These are phyloP conservation scores for Puffinus mauretanicus DNA, from an alignment of 2,113 vertebrate species.

Conservation along the genomic window DNA sequence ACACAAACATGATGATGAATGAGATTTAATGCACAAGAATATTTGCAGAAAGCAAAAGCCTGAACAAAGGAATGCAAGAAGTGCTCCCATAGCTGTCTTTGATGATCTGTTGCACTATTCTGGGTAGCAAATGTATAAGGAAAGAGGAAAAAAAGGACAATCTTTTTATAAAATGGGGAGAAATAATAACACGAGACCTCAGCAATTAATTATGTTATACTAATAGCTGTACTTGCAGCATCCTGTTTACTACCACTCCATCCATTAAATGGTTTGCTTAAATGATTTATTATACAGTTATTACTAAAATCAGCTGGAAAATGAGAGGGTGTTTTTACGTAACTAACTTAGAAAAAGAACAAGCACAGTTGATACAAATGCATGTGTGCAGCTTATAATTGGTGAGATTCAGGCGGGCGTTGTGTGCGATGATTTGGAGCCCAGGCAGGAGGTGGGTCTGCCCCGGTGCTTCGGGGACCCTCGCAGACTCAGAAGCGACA, in stretches of 20 bases:
- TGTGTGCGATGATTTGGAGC: neutral
- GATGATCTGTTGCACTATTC: neutral
- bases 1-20: slow-evolving; percentile 19
- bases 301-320: slow-evolving; percentile 18
- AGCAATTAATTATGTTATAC: neutral
- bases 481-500: neutral
- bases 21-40: slow-evolving; percentile 5
- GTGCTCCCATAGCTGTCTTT: neutral
- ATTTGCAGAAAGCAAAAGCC: slow-evolving; percentile 28
- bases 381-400: neutral
- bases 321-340: neutral
- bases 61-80: neutral
- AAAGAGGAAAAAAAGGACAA: neutral
- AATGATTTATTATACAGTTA: neutral
- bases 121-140: neutral
- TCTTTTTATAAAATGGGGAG: neutral
- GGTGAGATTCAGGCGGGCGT: rapidly evolving
- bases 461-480: neutral
- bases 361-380: neutral
- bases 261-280: neutral
- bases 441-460: neutral
- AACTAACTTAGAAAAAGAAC: neutral
- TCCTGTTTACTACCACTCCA: neutral
- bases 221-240: neutral
- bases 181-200: neutral